phyloP scores from a whole-genome alignment of 2,888 invertebrate species.

The Nysson spinosus region DNA sequence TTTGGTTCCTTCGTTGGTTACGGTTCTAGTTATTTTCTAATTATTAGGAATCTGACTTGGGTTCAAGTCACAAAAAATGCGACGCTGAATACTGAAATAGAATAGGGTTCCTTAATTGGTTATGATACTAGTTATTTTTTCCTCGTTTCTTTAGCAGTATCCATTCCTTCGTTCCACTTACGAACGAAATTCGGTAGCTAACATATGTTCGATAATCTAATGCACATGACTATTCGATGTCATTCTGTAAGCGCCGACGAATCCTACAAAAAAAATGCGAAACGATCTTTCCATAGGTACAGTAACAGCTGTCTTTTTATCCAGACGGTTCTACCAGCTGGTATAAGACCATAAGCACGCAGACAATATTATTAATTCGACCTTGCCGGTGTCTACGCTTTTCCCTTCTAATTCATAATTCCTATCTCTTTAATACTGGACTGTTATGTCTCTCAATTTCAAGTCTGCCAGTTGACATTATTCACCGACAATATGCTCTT shows the following conservation, averaged over 20 bases:
- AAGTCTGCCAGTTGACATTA: too few relatives aligned
- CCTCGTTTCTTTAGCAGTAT: neutral
- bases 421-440: too few relatives aligned
- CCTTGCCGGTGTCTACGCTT: neutral
- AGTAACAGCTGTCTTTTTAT: conserved; percentile 45
- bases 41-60: too few relatives aligned
- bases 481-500: too few relatives aligned
- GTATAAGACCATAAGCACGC: conserved; percentile 23
- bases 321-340: conserved; percentile 40
- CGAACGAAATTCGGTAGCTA: conserved; percentile 3
- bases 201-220: conserved; percentile 23
- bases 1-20: too few relatives aligned
- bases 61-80: too few relatives aligned
- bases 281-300: conserved; percentile 36
- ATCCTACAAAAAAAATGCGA: conserved; percentile 27
- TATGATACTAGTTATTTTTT: neutral
- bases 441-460: too few relatives aligned
- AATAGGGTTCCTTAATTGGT: too few relatives aligned
- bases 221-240: conserved; percentile 22
- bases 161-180: neutral
- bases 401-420: too few relatives aligned
- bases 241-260: conserved; percentile 25
- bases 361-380: conserved; percentile 6
- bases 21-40: too few relatives aligned
- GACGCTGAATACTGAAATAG: too few relatives aligned